Evolutionary conservation across 2,888 invertebrate genomes (phyloP).

Genomic region (Mesorhabditis belari): DNA sequence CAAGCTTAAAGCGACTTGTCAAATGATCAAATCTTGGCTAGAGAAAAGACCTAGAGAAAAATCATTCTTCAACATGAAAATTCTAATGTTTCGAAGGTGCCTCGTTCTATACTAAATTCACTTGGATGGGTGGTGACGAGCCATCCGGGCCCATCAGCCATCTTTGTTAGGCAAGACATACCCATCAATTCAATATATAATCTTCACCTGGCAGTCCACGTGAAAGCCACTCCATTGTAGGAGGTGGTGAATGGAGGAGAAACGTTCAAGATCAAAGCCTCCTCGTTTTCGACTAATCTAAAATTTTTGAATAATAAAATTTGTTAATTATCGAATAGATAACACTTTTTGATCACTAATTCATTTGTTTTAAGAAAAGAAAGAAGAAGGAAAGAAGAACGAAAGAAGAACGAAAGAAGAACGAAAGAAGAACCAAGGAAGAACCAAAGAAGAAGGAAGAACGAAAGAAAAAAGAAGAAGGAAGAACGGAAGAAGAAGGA

Average conservation of each 20-base stretch:
- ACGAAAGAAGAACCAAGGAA: not conserved
- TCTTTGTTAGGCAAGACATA: slow-evolving; percentile 24
- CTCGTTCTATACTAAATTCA: too few species aligned
- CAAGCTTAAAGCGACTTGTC: too few species aligned
- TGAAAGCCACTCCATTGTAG: slow-evolving; percentile 49
- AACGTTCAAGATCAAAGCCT: slow-evolving; percentile 43
- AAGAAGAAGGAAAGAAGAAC: not conserved
- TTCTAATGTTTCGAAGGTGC: too few species aligned
- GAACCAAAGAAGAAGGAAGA: not conserved
- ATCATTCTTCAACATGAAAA: too few species aligned
- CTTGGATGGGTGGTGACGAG: too few species aligned
- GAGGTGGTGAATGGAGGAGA: slow-evolving; percentile 50
- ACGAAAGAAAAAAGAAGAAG: not conserved
- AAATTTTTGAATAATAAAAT: slow-evolving; percentile 3
- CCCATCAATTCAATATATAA: too few species aligned
- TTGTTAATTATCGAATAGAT: not conserved
- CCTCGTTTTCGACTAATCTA: slow-evolving; percentile 42
- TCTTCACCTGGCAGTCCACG: slow-evolving; percentile 41
- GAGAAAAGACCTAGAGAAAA: too few species aligned
- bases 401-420: not conserved
- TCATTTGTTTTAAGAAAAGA: too few species aligned
- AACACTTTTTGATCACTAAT: too few species aligned
- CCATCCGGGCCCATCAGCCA: too few species aligned
- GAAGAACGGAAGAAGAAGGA: not conserved
- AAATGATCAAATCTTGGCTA: too few species aligned